phyloP scores from a whole-genome alignment of 2,888 invertebrate genomes.

The Agonum fuliginosum region DNA sequence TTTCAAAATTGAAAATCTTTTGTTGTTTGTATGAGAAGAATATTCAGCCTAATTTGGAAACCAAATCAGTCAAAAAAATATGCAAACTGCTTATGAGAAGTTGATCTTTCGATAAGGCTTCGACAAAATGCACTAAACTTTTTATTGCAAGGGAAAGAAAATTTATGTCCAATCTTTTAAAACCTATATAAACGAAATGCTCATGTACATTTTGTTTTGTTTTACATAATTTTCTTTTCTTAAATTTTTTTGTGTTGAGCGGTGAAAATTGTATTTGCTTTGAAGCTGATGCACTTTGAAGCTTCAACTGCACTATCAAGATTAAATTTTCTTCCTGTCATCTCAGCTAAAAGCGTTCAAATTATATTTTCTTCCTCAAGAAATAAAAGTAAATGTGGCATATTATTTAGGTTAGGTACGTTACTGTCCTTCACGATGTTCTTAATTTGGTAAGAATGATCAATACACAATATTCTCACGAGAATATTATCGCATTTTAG shows the following conservation, averaged over 20 bases:
- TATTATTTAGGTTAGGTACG: constrained; percentile 17
- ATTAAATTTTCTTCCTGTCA: background rate
- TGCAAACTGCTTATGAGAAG: constrained; percentile 26
- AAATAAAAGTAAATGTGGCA: background rate
- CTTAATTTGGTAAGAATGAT: constrained; percentile 13
- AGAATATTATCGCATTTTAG: constrained; percentile 2
- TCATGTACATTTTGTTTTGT: too few species aligned
- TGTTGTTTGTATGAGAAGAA: background rate
- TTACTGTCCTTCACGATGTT: background rate
- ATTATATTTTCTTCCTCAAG: background rate
- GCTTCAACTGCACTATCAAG: background rate
- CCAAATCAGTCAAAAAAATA: background rate
- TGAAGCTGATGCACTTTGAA: background rate
- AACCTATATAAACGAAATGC: background rate
- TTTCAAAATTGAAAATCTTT: constrained; percentile 21
- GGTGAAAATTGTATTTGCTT: background rate
- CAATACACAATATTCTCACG: constrained; percentile 6
- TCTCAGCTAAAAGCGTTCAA: background rate
- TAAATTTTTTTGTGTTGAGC: background rate
- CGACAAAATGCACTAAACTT: background rate
- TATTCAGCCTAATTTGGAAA: background rate
- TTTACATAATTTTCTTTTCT: constrained; percentile 33
- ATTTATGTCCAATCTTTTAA: constrained; percentile 6
- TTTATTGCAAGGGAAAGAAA: background rate
- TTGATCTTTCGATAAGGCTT: background rate